Percentiles rank a stretch among this genome's conserved stretches.
Conservation (phyloP, 2,113 vertebrate species). For the Poeciliopsis prolifica region DNA sequence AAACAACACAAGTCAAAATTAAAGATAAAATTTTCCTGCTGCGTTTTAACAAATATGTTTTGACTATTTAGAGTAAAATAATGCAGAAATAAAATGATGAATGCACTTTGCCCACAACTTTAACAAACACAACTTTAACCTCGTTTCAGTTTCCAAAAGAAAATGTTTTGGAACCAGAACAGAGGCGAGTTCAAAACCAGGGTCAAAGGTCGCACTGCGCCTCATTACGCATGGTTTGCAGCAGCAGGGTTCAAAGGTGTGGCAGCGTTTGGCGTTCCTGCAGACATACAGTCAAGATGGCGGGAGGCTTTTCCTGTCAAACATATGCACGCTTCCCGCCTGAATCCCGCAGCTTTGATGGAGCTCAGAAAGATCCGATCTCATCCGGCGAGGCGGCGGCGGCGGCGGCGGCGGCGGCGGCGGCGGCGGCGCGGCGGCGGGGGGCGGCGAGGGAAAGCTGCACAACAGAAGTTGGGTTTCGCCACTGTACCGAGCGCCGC, state of each 20-base stretch:
- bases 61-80: too few relatives aligned
- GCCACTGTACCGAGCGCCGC: slow-evolving; percentile 42
- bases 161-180: slow-evolving; percentile 35
- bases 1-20: neutral
- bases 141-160: slow-evolving; percentile 1
- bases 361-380: slow-evolving; percentile 48
- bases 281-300: slow-evolving; percentile 31
- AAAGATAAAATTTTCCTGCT: slow-evolving; percentile 9
- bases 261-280: slow-evolving; percentile 27
- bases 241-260: slow-evolving; percentile 48
- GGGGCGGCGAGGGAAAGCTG: slow-evolving; percentile 14
- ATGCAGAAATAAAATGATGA: neutral
- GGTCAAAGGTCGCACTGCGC: slow-evolving; percentile 35
- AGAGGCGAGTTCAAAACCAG: slow-evolving; percentile 16
- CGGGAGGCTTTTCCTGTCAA: slow-evolving; percentile 60
- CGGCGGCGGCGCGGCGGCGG: neutral
- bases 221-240: slow-evolving; percentile 46
- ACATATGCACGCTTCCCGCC: slow-evolving; percentile 61
- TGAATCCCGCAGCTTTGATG: slow-evolving; percentile 49
- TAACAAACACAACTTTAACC: slow-evolving; percentile 28
- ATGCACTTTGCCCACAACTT: neutral
- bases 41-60: neutral
- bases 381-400: slow-evolving; percentile 40
- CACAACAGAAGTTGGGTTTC: slow-evolving; percentile 63
- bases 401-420: neutral